phyloP scores from a whole-genome alignment of 2,113 vertebrate genomes.

The Chaetops frenatus region DNA sequence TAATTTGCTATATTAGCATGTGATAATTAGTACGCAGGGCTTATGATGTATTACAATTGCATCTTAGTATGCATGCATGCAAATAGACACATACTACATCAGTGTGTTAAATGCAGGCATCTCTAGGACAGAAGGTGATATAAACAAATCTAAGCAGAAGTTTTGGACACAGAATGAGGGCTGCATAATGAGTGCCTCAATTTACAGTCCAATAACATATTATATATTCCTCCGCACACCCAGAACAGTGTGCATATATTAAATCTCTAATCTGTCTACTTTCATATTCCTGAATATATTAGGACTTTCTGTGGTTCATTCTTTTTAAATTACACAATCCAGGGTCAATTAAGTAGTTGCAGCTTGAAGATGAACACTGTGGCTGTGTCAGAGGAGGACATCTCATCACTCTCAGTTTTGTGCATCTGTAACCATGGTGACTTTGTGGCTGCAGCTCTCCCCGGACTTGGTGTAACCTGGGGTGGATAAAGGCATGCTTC shows the following conservation, averaged over 20 bases:
- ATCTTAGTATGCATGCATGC: background rate
- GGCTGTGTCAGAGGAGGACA: background rate
- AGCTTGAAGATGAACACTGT: background rate
- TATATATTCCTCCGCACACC: background rate
- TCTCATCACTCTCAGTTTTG: background rate
- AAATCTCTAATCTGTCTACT: background rate
- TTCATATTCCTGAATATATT: background rate
- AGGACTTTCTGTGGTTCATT: background rate
- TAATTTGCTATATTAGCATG: slow-evolving; percentile 19
- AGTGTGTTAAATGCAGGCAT: background rate
- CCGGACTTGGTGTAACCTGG: slow-evolving; percentile 26
- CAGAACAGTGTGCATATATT: background rate
- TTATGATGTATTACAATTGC: background rate
- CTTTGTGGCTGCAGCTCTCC: slow-evolving; percentile 34
- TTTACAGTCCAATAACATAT: background rate
- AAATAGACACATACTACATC: background rate
- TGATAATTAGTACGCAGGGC: background rate
- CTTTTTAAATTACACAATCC: background rate
- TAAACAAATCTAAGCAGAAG: slow-evolving; percentile 14
- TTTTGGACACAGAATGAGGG: background rate
- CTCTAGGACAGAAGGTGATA: background rate
- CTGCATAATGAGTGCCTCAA: background rate
- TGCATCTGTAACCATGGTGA: slow-evolving; percentile 71
- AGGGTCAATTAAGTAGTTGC: background rate
- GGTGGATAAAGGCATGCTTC: background rate